Conservation (phyloP, 2,797 vertebrate species). For the Onychomys arenicola region DNA sequence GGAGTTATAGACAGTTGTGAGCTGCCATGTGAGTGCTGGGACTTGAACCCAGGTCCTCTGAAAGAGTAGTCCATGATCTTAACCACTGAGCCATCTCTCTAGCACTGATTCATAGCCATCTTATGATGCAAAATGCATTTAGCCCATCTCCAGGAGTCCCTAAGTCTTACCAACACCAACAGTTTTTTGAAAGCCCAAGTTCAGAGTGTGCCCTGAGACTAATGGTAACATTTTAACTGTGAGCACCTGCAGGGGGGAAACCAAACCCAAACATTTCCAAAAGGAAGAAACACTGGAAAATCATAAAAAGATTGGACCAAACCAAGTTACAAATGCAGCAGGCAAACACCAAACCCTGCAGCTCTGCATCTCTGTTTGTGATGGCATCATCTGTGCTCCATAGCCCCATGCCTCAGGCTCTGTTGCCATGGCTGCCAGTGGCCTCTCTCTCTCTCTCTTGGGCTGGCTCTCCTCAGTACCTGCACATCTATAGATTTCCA, state of each 20-base stretch:
- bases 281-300: background rate
- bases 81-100: background rate
- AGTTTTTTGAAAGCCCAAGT: background rate
- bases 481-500: background rate
- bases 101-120: background rate
- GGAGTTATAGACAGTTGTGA: background rate
- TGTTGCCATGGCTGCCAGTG: background rate
- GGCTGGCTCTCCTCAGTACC: background rate
- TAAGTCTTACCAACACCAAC: background rate
- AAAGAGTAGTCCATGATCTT: background rate
- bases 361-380: background rate
- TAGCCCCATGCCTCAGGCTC: background rate
- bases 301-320: background rate
- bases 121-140: background rate
- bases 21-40: background rate
- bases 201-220: background rate
- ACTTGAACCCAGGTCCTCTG: background rate
- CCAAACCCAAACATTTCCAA: background rate
- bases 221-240: background rate
- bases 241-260: background rate
- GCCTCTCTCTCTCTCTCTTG: background rate
- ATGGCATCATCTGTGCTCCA: background rate
- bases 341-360: background rate
- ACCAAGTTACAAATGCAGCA: background rate
- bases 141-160: background rate